Evolutionary conservation across 2,888 invertebrate species (phyloP).

Genomic region (Digitonthophagus gazella): DNA sequence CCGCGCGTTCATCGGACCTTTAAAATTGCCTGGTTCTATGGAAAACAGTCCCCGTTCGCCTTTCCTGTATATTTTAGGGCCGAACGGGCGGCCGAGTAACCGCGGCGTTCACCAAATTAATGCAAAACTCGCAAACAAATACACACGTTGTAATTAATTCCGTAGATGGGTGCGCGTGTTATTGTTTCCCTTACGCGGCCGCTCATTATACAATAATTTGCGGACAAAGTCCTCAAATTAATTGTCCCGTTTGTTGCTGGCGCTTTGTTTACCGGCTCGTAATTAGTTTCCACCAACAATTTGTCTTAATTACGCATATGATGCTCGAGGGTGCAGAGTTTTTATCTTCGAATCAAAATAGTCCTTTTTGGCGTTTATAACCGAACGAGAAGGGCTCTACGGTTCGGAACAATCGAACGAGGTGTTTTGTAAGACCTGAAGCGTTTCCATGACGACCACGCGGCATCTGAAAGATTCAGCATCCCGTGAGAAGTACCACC

Average conservation of each 20-base stretch:
- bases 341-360: too few species aligned
- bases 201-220: conserved; percentile 22
- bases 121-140: conserved; percentile 31
- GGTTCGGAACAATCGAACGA: neutral
- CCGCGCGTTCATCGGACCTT: conserved; percentile 7
- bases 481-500: conserved; percentile 34
- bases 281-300: neutral
- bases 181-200: conserved; percentile 24
- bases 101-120: conserved; percentile 17
- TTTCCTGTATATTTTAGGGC: conserved; percentile 13
- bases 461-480: conserved; percentile 31
- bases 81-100: neutral
- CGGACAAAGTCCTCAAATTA: conserved; percentile 7
- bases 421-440: conserved; percentile 29
- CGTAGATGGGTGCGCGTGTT: conserved; percentile 26
- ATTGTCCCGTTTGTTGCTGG: neutral
- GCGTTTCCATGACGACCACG: conserved; percentile 35
- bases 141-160: conserved; percentile 30
- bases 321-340: neutral
- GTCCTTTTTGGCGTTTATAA: too few species aligned
- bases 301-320: neutral
- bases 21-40: neutral
- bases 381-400: too few species aligned
- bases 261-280: neutral
- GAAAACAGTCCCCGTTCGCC: conserved; percentile 6